Conservation (phyloP, 2,797 vertebrate species). For the Dallia pectoralis region DNA sequence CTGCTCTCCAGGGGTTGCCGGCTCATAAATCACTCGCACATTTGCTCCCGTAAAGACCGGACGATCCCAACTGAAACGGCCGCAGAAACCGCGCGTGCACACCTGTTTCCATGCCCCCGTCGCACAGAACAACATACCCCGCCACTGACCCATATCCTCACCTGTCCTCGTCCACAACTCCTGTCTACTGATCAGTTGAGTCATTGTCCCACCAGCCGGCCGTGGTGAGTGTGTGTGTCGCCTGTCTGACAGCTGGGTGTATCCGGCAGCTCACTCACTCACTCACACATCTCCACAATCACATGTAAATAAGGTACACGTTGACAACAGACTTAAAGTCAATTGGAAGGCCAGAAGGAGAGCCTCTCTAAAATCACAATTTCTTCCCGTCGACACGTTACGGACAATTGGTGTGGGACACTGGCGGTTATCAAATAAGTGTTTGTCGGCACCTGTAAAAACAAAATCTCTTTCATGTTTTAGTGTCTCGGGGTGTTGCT, state of each 20-base stretch:
- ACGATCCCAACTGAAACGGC: not conserved
- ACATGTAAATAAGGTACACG: not conserved
- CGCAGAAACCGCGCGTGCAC: not conserved
- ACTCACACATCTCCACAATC: not conserved
- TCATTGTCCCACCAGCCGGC: not conserved
- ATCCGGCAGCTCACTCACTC: no score
- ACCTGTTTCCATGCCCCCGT: slow-evolving; percentile 41
- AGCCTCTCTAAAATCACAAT: not conserved
- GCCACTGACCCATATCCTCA: slow-evolving; percentile 35
- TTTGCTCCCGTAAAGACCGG: not conserved
- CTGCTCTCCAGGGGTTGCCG: not conserved
- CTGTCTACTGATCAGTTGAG: slow-evolving; percentile 7
- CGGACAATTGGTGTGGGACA: not conserved
- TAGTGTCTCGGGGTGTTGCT: slow-evolving; percentile 16
- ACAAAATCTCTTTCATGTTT: slow-evolving; percentile 24
- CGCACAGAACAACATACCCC: slow-evolving; percentile 22
- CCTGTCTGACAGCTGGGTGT: not conserved
- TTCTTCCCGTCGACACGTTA: slow-evolving; percentile 7
- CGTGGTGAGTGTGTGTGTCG: slow-evolving; percentile 4
- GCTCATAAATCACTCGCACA: not conserved
- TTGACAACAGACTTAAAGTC: not conserved
- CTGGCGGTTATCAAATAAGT: slow-evolving; percentile 4
- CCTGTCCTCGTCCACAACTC: slow-evolving; percentile 47
- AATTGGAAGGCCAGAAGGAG: not conserved
- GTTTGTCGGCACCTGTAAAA: not conserved